These are phyloP conservation scores for Pecten maximus DNA, from an alignment of 2,888 invertebrate genomes.

Conservation along the genomic window DNA sequence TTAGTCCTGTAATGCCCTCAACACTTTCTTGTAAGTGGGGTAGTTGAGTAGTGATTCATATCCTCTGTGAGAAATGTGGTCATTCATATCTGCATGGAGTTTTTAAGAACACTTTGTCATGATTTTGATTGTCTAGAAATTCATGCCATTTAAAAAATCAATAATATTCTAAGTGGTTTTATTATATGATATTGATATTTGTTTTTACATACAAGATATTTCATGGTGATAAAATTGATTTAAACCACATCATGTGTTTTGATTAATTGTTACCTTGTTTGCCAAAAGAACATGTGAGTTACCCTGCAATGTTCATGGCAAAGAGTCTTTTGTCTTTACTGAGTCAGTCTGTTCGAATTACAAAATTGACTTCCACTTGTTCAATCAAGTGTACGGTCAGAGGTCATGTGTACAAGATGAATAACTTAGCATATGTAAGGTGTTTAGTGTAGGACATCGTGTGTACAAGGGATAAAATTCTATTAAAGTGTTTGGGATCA, in stretches of 20 bases:
- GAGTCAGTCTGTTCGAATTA: not conserved
- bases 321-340: conserved; percentile 84
- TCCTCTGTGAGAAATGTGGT: too few species aligned
- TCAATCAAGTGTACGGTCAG: not conserved
- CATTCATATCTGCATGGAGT: too few species aligned
- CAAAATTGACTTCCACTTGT: not conserved
- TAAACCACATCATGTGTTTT: not conserved
- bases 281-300: too few species aligned
- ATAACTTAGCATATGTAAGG: too few species aligned
- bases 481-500: too few species aligned
- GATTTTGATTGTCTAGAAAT: not conserved
- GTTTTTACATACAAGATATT: not conserved
- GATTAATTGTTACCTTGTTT: not conserved
- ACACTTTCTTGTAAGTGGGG: too few species aligned
- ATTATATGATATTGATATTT: not conserved
- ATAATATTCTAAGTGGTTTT: not conserved
- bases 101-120: not conserved
- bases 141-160: not conserved
- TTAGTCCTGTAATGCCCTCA: too few species aligned
- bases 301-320: conserved; percentile 83
- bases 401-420: not conserved
- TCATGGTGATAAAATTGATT: not conserved
- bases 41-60: too few species aligned
- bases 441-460: too few species aligned
- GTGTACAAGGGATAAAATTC: too few species aligned